Evolutionary conservation across 2,797 vertebrate genomes (phyloP).

Genomic region (Cryptoblepharus egeriae): DNA sequence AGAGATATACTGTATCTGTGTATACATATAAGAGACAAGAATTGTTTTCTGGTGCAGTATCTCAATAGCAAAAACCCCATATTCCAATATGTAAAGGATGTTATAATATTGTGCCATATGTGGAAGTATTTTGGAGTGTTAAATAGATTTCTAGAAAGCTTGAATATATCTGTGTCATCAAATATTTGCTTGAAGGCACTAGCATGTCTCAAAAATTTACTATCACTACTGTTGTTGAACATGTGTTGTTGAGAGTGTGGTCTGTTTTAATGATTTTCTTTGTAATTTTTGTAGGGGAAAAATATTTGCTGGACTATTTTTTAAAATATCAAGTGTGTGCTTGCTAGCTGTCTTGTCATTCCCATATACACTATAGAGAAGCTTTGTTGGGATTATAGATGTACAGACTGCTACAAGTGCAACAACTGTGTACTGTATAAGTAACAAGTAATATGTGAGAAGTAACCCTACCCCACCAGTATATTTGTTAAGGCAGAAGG

Average conservation of each 20-base stretch:
- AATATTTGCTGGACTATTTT: not conserved
- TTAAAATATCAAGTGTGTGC: conserved; percentile 21
- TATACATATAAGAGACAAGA: conserved; percentile 63
- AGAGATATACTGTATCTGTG: conserved; percentile 63
- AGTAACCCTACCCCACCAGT: no score
- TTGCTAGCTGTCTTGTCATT: not conserved
- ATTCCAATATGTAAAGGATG: conserved; percentile 20
- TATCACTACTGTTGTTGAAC: not conserved
- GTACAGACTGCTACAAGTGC: not conserved
- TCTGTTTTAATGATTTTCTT: not conserved
- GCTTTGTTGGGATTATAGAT: not conserved
- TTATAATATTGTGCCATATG: not conserved
- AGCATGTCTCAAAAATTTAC: not conserved
- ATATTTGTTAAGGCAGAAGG: conserved; percentile 14
- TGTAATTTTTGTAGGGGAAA: conserved; percentile 5
- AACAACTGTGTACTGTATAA: no score
- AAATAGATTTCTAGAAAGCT: conserved; percentile 4
- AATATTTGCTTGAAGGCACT: not conserved
- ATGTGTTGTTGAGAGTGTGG: not conserved
- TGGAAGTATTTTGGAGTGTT: conserved; percentile 1
- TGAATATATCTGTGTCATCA: not conserved
- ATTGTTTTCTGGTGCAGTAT: conserved; percentile 60
- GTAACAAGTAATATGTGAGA: no score
- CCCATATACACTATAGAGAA: conserved; percentile 18
- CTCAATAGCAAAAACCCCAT: conserved; percentile 45